Conservation (phyloP, 2,888 invertebrate genomes). For the Andrena chrysosceles region DNA sequence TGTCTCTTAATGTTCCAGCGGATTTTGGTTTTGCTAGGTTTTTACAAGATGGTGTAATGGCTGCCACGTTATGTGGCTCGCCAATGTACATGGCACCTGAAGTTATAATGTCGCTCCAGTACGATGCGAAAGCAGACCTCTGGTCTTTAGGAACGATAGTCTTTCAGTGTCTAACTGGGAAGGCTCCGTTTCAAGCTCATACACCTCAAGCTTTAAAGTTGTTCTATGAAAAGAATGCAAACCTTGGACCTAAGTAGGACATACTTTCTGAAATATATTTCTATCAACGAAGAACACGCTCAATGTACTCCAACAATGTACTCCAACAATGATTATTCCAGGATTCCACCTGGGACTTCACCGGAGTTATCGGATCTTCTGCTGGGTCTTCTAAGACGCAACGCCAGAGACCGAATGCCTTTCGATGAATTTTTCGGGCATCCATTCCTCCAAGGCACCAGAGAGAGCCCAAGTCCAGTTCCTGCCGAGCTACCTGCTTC, state of each 20-base stretch:
- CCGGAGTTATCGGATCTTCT: conserved; percentile 95
- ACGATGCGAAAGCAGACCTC: conserved; percentile 99
- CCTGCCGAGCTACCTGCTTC: conserved; percentile 82
- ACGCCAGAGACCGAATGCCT: conserved; percentile 97
- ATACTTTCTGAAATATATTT: background rate
- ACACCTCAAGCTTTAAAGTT: conserved; percentile 98
- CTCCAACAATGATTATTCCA: conserved; percentile 81
- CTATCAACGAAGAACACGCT: background rate
- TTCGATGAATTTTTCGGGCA: conserved; percentile 99
- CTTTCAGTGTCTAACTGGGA: conserved; percentile 98
- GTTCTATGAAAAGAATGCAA: conserved; percentile 98
- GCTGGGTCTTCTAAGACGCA: conserved; percentile 94
- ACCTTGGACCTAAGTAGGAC: conserved; percentile 94
- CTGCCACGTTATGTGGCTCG: conserved; percentile 99
- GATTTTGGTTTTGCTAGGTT: conserved; percentile 99
- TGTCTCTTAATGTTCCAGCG: conserved; percentile 87
- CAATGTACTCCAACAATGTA: conserved; percentile 15
- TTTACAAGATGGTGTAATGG: conserved; percentile 99
- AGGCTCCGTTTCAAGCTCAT: conserved; percentile 99
- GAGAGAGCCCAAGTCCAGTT: conserved; percentile 85
- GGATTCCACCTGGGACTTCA: conserved; percentile 97
- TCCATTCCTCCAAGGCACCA: conserved; percentile 91
- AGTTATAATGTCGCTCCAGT: conserved; percentile 99
- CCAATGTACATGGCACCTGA: conserved; percentile 99
- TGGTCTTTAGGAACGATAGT: conserved; percentile 99